Evolutionary conservation across 2,113 vertebrate genomes (phyloP).

Genomic region (Capreolus pygargus): DNA sequence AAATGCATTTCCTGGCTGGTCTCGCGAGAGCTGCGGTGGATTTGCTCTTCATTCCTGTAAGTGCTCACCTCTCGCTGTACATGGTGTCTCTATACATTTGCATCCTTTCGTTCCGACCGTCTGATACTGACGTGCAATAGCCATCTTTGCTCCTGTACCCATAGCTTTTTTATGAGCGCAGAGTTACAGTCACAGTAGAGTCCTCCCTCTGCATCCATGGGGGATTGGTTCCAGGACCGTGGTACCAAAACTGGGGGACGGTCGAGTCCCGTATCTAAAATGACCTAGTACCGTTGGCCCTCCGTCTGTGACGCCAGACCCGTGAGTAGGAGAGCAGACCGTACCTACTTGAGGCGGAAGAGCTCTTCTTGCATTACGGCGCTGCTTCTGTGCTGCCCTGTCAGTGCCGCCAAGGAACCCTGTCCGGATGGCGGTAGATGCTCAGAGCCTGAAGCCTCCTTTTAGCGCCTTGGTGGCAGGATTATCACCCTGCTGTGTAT

Average conservation of each 20-base stretch:
- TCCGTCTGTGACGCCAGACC: background rate
- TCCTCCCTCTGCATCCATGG: too few relatives aligned
- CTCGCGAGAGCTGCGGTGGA: background rate
- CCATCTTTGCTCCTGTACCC: background rate
- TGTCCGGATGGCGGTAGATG: background rate
- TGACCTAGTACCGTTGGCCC: rapidly evolving
- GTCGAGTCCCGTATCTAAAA: background rate
- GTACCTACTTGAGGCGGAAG: background rate
- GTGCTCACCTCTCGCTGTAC: background rate
- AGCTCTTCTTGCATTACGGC: background rate
- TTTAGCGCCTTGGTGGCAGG: background rate
- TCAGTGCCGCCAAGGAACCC: background rate
- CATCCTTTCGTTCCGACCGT: background rate
- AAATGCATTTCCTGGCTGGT: conserved; percentile 9
- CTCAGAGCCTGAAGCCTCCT: background rate
- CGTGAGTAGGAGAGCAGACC: background rate
- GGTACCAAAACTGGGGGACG: background rate
- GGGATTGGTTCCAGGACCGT: background rate
- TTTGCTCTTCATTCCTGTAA: background rate
- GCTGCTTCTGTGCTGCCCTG: background rate
- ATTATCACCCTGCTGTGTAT: rapidly evolving
- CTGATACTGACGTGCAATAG: background rate
- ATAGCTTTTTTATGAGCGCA: background rate
- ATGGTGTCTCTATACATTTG: background rate
- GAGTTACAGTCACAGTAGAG: background rate